phyloP scores from a whole-genome alignment of 2,113 vertebrate genomes.

The Channa argus region DNA sequence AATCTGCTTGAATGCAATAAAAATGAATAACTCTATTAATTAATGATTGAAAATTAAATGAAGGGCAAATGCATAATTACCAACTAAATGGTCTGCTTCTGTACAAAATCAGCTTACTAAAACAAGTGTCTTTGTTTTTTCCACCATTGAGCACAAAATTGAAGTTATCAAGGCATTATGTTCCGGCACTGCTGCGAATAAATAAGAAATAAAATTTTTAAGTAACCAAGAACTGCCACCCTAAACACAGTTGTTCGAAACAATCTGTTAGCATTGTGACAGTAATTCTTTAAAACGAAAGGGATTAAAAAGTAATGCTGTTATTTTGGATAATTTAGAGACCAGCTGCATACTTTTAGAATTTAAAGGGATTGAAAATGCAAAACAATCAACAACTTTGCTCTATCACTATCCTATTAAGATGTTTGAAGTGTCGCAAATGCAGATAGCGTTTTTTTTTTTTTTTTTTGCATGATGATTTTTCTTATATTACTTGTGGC shows the following conservation, averaged over 20 bases:
- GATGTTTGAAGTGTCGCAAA: constrained; percentile 6
- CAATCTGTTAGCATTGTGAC: constrained; percentile 29
- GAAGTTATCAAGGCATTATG: constrained; percentile 49
- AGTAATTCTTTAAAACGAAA: constrained; percentile 29
- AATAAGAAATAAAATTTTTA: constrained; percentile 41
- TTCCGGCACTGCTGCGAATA: constrained; percentile 32
- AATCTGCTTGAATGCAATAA: constrained; percentile 20
- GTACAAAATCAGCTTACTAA: constrained; percentile 20
- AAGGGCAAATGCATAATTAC: constrained; percentile 17
- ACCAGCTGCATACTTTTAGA: constrained; percentile 44
- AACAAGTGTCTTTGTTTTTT: constrained; percentile 37
- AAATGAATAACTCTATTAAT: constrained; percentile 28
- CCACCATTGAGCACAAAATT: constrained; percentile 20
- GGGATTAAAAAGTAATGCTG: constrained; percentile 58
- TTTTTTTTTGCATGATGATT: constrained; percentile 28
- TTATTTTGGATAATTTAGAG: constrained; percentile 45
- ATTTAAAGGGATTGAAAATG: constrained; percentile 30
- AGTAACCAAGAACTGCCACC: constrained; percentile 3
- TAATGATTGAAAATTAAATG: constrained; percentile 36
- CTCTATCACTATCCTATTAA: constrained; percentile 21
- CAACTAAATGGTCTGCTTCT: constrained; percentile 28
- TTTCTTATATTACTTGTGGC: constrained; percentile 22
- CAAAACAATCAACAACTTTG: constrained; percentile 35
- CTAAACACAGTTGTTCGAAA: constrained; percentile 19
- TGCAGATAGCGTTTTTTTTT: neutral